Evolutionary conservation across 2,888 invertebrate genomes (phyloP).

Genomic region (Limenitis camilla): DNA sequence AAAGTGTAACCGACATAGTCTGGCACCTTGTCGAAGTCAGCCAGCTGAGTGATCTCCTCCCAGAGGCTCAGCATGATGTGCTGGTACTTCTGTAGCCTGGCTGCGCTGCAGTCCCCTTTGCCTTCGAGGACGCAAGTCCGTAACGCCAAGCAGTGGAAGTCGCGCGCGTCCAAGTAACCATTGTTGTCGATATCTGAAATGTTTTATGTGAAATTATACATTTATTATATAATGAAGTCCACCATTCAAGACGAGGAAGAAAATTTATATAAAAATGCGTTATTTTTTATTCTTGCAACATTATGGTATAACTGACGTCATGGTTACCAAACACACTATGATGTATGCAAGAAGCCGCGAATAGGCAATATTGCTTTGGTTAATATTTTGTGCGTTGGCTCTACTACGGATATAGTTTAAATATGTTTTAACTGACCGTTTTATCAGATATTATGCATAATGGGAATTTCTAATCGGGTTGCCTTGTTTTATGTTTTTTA

Average conservation of each 20-base stretch:
- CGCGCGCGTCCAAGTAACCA: constrained; percentile 86
- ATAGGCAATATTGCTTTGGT: no score
- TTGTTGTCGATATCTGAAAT: constrained; percentile 87
- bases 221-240: no score
- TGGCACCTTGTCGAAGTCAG: constrained; percentile 89
- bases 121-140: constrained; percentile 88
- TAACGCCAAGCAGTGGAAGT: constrained; percentile 88
- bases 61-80: constrained; percentile 88
- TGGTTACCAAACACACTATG: no score
- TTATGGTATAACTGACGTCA: no score
- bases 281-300: no score
- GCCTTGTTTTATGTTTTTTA: no score
- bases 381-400: no score
- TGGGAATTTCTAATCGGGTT: no score
- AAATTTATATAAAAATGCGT: not conserved
- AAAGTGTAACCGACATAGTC: constrained; percentile 70
- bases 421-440: no score
- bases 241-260: not conserved
- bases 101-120: constrained; percentile 84
- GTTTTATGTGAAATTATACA: not conserved
- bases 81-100: constrained; percentile 83
- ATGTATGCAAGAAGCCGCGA: no score
- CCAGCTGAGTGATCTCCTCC: constrained; percentile 89
- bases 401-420: no score
- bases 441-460: no score